Conservation (phyloP, 2,888 invertebrate genomes). For the Diarsia brunnea region DNA sequence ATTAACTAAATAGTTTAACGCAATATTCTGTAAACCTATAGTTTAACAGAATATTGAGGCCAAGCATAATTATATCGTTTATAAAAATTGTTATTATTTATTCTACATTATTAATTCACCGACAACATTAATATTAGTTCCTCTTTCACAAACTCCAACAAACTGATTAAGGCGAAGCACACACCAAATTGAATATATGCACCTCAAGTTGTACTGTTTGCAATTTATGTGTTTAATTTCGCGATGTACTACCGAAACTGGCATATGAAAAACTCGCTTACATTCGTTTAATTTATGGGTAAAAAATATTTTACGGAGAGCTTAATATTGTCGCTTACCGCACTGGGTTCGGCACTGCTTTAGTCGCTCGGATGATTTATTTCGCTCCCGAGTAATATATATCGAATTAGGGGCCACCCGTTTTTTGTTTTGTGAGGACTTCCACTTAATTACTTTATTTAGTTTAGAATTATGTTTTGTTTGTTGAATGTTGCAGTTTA, state of each 20-base stretch:
- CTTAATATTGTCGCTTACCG: constrained; percentile 76
- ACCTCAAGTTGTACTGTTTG: constrained; percentile 66
- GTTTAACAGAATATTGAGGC: too few species aligned
- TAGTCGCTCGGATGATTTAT: constrained; percentile 63
- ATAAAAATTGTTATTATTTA: too few species aligned
- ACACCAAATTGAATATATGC: constrained; percentile 57
- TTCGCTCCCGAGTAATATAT: constrained; percentile 51
- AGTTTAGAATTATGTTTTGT: background rate
- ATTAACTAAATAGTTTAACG: too few species aligned
- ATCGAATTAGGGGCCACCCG: constrained; percentile 44
- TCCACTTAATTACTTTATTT: constrained; percentile 9
- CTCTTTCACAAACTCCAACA: constrained; percentile 9
- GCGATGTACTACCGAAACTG: constrained; percentile 84
- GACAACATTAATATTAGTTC: background rate
- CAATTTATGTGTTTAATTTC: constrained; percentile 90
- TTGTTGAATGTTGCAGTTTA: background rate
- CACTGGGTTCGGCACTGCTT: constrained; percentile 66
- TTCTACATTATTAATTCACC: background rate
- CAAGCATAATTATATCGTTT: too few species aligned
- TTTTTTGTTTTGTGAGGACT: constrained; percentile 42
- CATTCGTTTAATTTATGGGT: constrained; percentile 86
- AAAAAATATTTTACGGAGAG: constrained; percentile 81
- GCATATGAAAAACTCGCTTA: constrained; percentile 87
- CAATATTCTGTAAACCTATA: too few species aligned
- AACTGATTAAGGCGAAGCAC: constrained; percentile 49